These are phyloP conservation scores for Athene noctua DNA, from an alignment of 2,113 vertebrate species.

Conservation along the genomic window DNA sequence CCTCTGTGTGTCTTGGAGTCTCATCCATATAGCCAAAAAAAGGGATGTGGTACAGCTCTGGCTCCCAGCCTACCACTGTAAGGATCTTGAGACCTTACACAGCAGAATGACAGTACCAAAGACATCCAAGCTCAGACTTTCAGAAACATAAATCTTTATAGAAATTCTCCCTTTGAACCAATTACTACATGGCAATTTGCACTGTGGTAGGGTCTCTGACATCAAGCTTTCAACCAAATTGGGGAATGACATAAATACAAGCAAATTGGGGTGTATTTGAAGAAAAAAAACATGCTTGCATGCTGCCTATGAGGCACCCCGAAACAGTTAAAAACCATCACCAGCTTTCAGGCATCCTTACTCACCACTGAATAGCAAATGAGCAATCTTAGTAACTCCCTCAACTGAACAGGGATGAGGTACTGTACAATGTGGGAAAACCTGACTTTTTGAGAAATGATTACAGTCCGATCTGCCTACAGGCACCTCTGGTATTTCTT, in stretches of 20 bases:
- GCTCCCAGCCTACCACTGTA: background rate
- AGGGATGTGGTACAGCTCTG: rapidly evolving
- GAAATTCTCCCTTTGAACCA: background rate
- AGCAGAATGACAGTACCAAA: background rate
- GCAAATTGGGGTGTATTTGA: background rate
- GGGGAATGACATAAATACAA: background rate
- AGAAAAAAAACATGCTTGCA: background rate
- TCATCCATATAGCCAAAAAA: background rate
- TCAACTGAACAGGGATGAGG: background rate
- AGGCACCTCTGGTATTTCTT: background rate
- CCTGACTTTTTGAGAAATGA: rapidly evolving
- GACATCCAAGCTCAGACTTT: background rate
- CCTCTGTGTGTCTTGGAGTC: background rate
- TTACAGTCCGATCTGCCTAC: background rate
- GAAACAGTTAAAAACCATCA: background rate
- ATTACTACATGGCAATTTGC: background rate
- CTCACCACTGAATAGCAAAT: background rate
- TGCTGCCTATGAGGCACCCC: background rate
- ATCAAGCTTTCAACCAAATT: background rate
- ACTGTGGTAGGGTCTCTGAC: background rate
- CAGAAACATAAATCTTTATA: background rate
- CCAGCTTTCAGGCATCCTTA: background rate
- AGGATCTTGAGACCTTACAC: background rate
- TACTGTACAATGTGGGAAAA: background rate
- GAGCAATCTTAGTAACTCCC: background rate